phyloP scores from a whole-genome alignment of 2,888 invertebrate genomes.

The Ennomos quercinarius region DNA sequence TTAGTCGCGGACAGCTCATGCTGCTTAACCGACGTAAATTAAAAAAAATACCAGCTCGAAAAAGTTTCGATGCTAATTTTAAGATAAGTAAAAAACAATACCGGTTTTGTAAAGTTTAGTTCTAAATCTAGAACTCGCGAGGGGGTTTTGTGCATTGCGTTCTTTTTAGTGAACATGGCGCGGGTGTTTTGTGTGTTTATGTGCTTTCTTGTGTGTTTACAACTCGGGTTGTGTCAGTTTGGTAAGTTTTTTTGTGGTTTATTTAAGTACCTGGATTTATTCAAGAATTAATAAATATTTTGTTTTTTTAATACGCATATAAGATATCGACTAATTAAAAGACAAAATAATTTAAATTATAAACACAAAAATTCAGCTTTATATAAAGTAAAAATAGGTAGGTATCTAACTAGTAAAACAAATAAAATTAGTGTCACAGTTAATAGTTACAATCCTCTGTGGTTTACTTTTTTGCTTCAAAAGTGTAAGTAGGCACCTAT shows the following conservation, averaged over 20 bases:
- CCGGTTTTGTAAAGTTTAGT: conserved; percentile 3
- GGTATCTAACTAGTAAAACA: too few species aligned
- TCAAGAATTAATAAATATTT: too few species aligned
- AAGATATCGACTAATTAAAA: too few species aligned
- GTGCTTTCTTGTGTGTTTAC: conserved; percentile 61
- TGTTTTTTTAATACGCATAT: too few species aligned
- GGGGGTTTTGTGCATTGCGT: conserved; percentile 22
- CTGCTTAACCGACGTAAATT: conserved; percentile 1
- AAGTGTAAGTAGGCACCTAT: too few species aligned
- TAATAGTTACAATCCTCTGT: too few species aligned
- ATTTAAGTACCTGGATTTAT: too few species aligned
- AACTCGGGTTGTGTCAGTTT: conserved; percentile 60
- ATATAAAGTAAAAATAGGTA: too few species aligned
- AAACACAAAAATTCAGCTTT: too few species aligned
- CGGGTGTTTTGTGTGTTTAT: conserved; percentile 47
- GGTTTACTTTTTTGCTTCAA: too few species aligned
- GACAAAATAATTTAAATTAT: too few species aligned
- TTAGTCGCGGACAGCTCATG: conserved; percentile 14
- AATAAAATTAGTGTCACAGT: too few species aligned
- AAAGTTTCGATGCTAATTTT: conserved; percentile 15
- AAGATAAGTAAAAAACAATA: conserved; percentile 10
- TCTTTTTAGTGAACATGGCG: conserved; percentile 47
- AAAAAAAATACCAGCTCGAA: conserved; percentile 10
- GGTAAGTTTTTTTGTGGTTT: conserved; percentile 56
- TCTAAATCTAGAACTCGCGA: background rate